Base-by-base conservation (phyloP, 2,888 invertebrate species). In the Patella depressa region DNA sequence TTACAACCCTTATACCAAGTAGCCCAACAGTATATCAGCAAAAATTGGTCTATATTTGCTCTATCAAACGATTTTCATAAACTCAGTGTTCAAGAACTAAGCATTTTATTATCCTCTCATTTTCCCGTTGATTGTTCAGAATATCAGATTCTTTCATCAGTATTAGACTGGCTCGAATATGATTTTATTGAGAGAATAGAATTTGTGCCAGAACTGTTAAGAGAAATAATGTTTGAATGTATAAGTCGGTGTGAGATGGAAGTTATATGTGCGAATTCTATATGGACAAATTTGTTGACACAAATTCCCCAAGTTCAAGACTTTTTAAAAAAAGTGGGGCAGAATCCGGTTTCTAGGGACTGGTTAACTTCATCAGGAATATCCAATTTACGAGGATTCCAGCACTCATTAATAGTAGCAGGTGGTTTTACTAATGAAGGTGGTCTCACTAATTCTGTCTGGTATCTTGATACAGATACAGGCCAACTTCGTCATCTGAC, bases 81-180 rank as follows among this genome's bases (percentile, higher is more conserved):
- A 81, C 90, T 95, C 17, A 93, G 93, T 5, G 92, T 93, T 24
- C 92, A 93, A 79, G 95, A 95, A 85, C 89, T 95, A 75, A 93
- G 94, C 82, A 93, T 93, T 85, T 91, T 95, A 76, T 91, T 95
- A 14, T 93, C 93, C 24, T 94, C 93, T 87, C 94, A 95, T 88
- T 94, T 94, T 88, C 95, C 95, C 0, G 94, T 95, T 11, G 94
- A 95, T 89, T 94, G 94, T 88, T 92, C 93, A 0, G 95, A 95
- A 90, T 91, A 92, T 14, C 93, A 94, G 81, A 94, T 93, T 0
- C 90, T 95, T 55, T 90, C 93, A 73, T 93, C 94, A 79, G 93
- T 94, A n/a, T 87, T 94, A 59, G 91, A 93, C 78, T 95, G 94
- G 94, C 93, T 94, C 82, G 91, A 93, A 75, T 92, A 92, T 84